Evolutionary conservation across 2,888 invertebrate genomes (phyloP).

Genomic region (Tetropium fuscum): DNA sequence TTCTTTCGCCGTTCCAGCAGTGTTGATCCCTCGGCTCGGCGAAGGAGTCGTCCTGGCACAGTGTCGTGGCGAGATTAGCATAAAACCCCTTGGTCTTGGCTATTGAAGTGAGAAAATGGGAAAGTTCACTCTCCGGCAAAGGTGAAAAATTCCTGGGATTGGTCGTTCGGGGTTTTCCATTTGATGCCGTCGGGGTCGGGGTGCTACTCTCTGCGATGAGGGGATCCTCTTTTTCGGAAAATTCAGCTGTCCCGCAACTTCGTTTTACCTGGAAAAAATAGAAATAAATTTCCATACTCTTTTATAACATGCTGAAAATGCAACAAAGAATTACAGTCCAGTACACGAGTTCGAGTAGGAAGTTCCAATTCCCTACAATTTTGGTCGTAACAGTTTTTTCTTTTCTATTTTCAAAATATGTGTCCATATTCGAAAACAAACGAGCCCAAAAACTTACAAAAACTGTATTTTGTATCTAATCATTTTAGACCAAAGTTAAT

Average conservation of each 20-base stretch:
- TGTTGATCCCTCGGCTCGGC: conserved; percentile 74
- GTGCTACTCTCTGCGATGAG: conserved; percentile 49
- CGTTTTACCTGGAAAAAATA: conserved; percentile 68
- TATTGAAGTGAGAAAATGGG: conserved; percentile 74
- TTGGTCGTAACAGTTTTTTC: no score
- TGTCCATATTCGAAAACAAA: no score
- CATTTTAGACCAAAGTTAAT: no score
- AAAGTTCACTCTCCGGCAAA: conserved; percentile 74
- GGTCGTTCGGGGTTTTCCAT: conserved; percentile 58
- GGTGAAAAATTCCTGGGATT: conserved; percentile 69
- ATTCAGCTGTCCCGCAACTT: conserved; percentile 66
- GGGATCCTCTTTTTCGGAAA: conserved; percentile 55
- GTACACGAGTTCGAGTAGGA: no score
- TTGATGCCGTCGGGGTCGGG: conserved; percentile 56
- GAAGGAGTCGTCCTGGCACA: conserved; percentile 81
- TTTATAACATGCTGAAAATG: no score
- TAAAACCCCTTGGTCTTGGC: conserved; percentile 86
- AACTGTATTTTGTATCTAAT: no score
- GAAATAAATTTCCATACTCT: background rate
- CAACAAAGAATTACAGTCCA: no score
- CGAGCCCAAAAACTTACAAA: no score
- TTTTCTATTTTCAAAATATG: no score
- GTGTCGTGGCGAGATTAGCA: conserved; percentile 81
- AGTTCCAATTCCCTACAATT: no score
- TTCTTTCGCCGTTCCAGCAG: conserved; percentile 86